Evolutionary conservation across 1,140 invertebrate species (phyloP), one percentile per base, ranked within the genome.

Genomic region (Theocolax elegans): DNA sequence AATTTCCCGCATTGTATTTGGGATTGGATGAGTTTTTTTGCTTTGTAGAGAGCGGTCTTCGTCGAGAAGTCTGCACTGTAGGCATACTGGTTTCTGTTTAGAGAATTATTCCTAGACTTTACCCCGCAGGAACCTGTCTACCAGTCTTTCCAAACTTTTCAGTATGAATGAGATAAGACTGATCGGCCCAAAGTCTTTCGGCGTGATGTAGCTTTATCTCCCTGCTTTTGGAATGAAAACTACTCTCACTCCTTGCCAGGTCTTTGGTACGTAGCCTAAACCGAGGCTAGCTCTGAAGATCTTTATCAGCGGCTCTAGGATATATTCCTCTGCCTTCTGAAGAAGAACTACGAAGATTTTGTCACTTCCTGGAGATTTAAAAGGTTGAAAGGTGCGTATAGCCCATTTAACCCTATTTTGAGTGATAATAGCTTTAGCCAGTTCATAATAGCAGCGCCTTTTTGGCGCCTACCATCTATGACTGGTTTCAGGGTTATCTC

Each of bases 101-200:
- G 42, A 4, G 4, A 4, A 13, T 17, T 46, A 13, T n/a, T n/a
- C 9, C n/a, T 46, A n/a, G n/a, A n/a, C n/a, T 15, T 13, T n/a
- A n/a, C n/a, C 42, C n/a, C 42, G 9, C 9, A 46, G 9, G n/a
- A 13, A 46, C n/a, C 42, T 46, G 42, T 74, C 51, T 2, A 72
- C 19, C 19, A 72, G 38, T 53, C 63, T 59, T 31, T 74, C 72
- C 17, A n/a, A n/a, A n/a, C n/a, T n/a, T n/a, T n/a, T n/a, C n/a
- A n/a, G n/a, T n/a, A n/a, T n/a, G n/a, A n/a, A 56, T 3, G 44
- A 70, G 3, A 27, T 53, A 15, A 71, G 35, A 44, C 48, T 53
- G 0, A 74, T 71, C 0, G 72, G 58, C 40, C 62, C 42, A 21
- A 64, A 68, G 2, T 31, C 63, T 27, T 74, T 74, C 1, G 62